Conservation (phyloP, 1,140 invertebrate genomes). For the Brachionus asplanchnoidis region DNA sequence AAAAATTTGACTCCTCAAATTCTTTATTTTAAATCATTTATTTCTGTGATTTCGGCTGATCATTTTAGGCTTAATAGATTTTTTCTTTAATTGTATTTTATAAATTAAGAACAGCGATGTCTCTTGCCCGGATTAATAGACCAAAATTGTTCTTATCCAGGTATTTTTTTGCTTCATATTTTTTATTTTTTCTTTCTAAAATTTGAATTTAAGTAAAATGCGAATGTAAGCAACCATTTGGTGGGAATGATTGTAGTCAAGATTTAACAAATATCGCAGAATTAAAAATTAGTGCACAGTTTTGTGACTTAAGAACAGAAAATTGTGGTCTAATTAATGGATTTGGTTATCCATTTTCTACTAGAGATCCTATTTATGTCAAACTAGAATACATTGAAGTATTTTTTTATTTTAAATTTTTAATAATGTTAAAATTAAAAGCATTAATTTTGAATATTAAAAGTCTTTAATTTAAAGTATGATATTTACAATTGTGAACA, state of each 20-base stretch:
- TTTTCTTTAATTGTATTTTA: too few species aligned
- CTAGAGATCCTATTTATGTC: background rate
- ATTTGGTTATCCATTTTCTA: slow-evolving; percentile 23
- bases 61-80: too few species aligned
- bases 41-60: too few species aligned
- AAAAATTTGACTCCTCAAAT: too few species aligned
- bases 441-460: background rate
- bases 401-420: too few species aligned
- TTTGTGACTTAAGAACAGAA: slow-evolving; percentile 34
- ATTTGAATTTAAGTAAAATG: background rate
- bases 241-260: slow-evolving; percentile 29
- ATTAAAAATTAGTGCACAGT: background rate
- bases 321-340: slow-evolving; percentile 12
- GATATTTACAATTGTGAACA: background rate
- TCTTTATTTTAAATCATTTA: too few species aligned
- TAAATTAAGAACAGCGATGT: too few species aligned
- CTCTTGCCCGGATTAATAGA: too few species aligned
- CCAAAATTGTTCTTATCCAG: background rate
- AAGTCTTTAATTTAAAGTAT: background rate
- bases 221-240: background rate
- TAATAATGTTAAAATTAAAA: too few species aligned
- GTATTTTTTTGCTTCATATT: background rate
- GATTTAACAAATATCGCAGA: background rate
- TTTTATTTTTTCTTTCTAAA: background rate
- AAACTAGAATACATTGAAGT: slow-evolving; percentile 5